phyloP scores from a whole-genome alignment of 2,113 vertebrate species.

The Eclectus roratus region DNA sequence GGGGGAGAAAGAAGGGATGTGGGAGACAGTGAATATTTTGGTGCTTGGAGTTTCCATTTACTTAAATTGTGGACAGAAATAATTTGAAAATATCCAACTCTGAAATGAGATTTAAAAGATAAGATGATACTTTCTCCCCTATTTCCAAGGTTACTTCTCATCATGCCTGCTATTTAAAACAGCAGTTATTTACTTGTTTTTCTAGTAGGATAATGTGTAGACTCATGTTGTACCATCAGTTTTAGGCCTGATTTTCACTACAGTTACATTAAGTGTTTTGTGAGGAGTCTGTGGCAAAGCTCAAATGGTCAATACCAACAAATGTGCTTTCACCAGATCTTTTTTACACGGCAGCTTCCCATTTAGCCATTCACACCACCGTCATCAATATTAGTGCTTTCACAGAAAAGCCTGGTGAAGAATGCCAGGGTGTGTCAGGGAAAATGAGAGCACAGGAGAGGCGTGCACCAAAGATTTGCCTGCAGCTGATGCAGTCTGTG shows the following conservation, averaged over 20 bases:
- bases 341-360: neutral
- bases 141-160: neutral
- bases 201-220: neutral
- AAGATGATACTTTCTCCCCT: neutral
- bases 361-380: fast-evolving
- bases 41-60: neutral
- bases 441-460: neutral
- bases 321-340: neutral
- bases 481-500: neutral
- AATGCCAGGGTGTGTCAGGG: neutral
- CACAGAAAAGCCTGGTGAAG: neutral
- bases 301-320: neutral
- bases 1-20: neutral
- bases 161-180: neutral
- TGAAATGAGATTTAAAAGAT: neutral
- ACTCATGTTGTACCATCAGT: neutral
- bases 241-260: neutral
- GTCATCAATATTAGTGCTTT: fast-evolving
- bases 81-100: neutral
- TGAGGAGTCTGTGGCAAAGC: neutral
- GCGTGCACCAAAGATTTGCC: neutral
- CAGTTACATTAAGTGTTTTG: neutral
- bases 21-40: neutral
- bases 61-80: neutral
- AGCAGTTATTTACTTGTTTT: neutral